Evolutionary conservation across 2,797 vertebrate species (phyloP).

Genomic region (Syngnathus acus): DNA sequence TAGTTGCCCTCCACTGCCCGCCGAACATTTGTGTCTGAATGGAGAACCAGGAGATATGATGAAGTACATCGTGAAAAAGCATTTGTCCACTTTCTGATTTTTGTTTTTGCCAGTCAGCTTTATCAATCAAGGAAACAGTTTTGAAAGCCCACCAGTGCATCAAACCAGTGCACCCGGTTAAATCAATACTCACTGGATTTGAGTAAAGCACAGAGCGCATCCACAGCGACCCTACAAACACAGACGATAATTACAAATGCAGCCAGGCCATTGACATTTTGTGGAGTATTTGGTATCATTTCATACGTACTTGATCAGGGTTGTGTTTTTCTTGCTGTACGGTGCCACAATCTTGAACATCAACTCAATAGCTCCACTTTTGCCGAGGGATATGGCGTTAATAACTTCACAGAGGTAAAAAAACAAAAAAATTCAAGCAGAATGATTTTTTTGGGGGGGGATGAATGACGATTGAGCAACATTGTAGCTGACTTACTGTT

Average conservation of each 20-base stretch:
- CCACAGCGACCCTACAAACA: slow-evolving; percentile 84
- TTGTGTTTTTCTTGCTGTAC: slow-evolving; percentile 90
- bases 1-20: slow-evolving; percentile 85
- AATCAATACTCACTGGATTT: slow-evolving; percentile 90
- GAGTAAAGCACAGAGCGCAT: slow-evolving; percentile 90
- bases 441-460: neutral
- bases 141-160: neutral
- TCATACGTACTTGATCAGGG: slow-evolving; percentile 81
- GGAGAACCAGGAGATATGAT: neutral
- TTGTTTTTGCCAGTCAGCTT: neutral
- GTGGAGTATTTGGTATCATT: no score
- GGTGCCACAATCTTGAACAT: slow-evolving; percentile 90
- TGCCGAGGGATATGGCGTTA: slow-evolving; percentile 90
- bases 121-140: neutral
- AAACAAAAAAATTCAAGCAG: neutral
- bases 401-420: slow-evolving; percentile 70
- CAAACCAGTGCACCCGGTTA: slow-evolving; percentile 11
- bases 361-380: slow-evolving; percentile 87
- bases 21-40: slow-evolving; percentile 83
- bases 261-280: neutral
- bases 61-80: neutral
- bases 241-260: slow-evolving; percentile 6
- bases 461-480: neutral
- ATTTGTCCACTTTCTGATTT: neutral
- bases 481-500: slow-evolving; percentile 80